These are phyloP conservation scores for Macroglossus sobrinus DNA, from an alignment of 2,113 vertebrate species.

Conservation along the genomic window DNA sequence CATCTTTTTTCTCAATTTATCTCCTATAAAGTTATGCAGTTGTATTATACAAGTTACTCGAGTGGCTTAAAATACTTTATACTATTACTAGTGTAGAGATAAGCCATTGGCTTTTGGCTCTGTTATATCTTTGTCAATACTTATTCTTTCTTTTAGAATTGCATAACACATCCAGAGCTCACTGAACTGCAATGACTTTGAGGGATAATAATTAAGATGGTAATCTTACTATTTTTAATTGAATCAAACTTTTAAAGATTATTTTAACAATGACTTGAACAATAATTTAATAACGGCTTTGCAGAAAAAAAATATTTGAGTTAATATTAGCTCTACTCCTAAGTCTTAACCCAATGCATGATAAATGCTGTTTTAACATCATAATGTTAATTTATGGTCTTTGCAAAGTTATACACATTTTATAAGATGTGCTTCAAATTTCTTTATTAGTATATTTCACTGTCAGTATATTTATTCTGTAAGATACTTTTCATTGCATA, in stretches of 20 bases:
- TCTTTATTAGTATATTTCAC: conserved; percentile 5
- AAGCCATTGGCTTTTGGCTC: not conserved
- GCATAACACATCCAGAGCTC: not conserved
- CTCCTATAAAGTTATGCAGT: not conserved
- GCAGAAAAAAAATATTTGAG: not conserved
- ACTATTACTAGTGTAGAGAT: not conserved
- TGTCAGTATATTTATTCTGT: conserved; percentile 28
- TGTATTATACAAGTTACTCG: not conserved
- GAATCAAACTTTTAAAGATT: not conserved
- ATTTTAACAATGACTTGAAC: not conserved
- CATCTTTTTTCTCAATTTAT: not conserved
- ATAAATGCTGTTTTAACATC: not conserved
- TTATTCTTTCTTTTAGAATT: not conserved
- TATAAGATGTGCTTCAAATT: conserved; percentile 24
- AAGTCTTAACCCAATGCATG: not conserved
- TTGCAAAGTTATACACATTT: not conserved
- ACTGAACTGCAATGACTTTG: not conserved
- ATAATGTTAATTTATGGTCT: not conserved
- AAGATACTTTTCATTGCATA: conserved; percentile 7
- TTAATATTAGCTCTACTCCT: not conserved
- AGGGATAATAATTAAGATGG: not conserved
- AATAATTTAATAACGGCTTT: not conserved
- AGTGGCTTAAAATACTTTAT: not conserved
- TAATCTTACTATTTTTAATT: not conserved
- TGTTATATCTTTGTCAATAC: not conserved